Conservation (phyloP, 2,113 vertebrate genomes). For the Grammomys surdaster region DNA sequence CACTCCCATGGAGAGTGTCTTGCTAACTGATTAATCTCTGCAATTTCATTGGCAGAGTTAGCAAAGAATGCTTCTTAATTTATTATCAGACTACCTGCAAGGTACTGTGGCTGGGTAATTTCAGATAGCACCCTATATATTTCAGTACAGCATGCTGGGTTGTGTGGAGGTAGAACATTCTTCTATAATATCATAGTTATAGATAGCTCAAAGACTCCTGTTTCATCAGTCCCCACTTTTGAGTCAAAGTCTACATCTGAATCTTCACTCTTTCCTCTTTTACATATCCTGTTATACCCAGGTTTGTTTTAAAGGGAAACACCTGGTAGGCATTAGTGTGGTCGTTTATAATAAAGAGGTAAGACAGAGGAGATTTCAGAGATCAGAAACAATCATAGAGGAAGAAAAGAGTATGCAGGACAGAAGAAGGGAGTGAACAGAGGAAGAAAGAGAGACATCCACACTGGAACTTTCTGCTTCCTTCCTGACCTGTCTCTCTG, state of each 20-base stretch:
- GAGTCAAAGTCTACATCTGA: constrained; percentile 45
- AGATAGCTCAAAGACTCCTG: background rate
- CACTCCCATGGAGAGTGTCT: background rate
- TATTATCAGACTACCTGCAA: background rate
- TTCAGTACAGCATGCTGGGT: background rate
- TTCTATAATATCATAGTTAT: background rate
- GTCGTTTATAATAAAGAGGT: constrained; percentile 65
- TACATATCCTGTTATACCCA: background rate
- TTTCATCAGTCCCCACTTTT: constrained; percentile 14
- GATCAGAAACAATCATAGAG: constrained; percentile 46
- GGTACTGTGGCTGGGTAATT: background rate
- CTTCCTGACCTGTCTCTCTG: background rate
- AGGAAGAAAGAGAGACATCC: constrained; percentile 56
- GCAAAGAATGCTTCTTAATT: constrained; percentile 1
- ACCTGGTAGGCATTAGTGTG: constrained; percentile 75
- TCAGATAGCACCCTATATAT: background rate
- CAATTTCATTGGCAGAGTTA: background rate
- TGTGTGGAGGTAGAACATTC: background rate
- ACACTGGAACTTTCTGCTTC: background rate
- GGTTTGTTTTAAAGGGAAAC: constrained; percentile 65
- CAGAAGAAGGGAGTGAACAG: constrained; percentile 28
- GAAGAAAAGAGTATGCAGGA: background rate
- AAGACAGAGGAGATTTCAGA: constrained; percentile 59
- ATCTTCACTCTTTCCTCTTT: constrained; percentile 51
- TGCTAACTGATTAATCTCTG: constrained; percentile 11